These are phyloP conservation scores for Camponotus floridanus DNA, from an alignment of 1,140 invertebrate species.

Conservation along the genomic window DNA sequence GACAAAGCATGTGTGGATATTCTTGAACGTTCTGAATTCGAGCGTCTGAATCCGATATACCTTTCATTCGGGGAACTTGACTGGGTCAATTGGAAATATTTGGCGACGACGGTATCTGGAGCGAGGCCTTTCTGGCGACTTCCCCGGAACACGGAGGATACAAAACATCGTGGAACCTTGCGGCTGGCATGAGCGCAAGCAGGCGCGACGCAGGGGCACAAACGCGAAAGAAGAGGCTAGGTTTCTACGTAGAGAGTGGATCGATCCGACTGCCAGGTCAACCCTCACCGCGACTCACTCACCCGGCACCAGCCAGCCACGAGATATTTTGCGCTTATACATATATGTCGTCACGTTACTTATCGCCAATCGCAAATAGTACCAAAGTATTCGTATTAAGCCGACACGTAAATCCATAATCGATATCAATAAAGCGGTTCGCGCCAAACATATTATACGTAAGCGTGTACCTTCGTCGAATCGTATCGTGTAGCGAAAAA, in stretches of 20 bases:
- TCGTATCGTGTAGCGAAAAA: background rate
- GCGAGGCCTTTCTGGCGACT: constrained; percentile 43
- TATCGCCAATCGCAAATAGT: constrained; percentile 37
- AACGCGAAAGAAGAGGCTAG: constrained; percentile 77
- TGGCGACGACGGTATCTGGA: constrained; percentile 66
- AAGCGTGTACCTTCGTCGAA: background rate
- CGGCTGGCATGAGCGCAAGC: constrained; percentile 76
- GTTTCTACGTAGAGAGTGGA: constrained; percentile 71
- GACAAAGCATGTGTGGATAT: background rate
- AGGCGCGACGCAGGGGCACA: constrained; percentile 72
- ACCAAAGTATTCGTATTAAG: background rate
- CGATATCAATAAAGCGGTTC: background rate
- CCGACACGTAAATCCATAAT: background rate
- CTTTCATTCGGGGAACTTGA: constrained; percentile 11
- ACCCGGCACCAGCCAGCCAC: constrained; percentile 61
- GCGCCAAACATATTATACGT: background rate
- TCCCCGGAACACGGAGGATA: constrained; percentile 62
- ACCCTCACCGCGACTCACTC: constrained; percentile 75
- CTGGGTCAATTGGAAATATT: constrained; percentile 66
- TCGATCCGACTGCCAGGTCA: constrained; percentile 80
- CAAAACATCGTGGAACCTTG: constrained; percentile 69
- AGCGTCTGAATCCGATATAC: background rate
- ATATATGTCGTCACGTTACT: constrained; percentile 75
- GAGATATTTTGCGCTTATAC: constrained; percentile 73
- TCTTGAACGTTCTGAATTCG: background rate